phyloP scores from a whole-genome alignment of 2,797 vertebrate genomes.

The Balearica regulorum region DNA sequence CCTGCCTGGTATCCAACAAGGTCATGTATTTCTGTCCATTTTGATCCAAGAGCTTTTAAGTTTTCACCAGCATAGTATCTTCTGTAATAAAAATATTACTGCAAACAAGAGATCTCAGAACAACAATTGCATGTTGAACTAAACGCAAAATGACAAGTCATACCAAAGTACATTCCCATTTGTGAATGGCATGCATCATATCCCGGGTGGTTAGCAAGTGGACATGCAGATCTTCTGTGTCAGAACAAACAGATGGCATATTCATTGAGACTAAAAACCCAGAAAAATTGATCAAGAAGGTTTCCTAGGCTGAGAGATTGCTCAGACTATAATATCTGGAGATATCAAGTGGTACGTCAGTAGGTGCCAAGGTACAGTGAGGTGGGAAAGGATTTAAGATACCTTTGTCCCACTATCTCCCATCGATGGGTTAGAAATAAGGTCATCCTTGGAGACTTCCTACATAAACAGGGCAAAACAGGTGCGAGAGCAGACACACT shows the following conservation, averaged over 20 bases:
- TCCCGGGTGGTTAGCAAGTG: neutral
- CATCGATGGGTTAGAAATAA: neutral
- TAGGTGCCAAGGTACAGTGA: neutral
- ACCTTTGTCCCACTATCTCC: neutral
- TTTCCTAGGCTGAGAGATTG: neutral
- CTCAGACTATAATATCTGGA: neutral
- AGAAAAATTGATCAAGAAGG: neutral
- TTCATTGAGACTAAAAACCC: neutral
- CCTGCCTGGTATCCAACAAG: conserved; percentile 25
- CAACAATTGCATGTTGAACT: neutral
- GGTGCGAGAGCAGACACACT: neutral
- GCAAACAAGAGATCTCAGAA: conserved; percentile 25
- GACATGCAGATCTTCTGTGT: conserved; percentile 21
- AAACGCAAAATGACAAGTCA: conserved; percentile 17
- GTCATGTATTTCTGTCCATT: neutral
- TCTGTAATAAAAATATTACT: conserved; percentile 60
- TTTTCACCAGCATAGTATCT: conserved; percentile 17
- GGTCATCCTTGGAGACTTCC: neutral
- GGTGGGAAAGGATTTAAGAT: neutral
- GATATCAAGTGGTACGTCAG: neutral
- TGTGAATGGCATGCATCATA: conserved; percentile 11
- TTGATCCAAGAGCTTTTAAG: conserved; percentile 9
- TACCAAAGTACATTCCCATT: neutral
- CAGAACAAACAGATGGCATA: neutral
- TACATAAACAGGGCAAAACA: neutral